Evolutionary conservation across 2,888 invertebrate genomes (phyloP).

Genomic region (Drosophila trichaetosa): DNA sequence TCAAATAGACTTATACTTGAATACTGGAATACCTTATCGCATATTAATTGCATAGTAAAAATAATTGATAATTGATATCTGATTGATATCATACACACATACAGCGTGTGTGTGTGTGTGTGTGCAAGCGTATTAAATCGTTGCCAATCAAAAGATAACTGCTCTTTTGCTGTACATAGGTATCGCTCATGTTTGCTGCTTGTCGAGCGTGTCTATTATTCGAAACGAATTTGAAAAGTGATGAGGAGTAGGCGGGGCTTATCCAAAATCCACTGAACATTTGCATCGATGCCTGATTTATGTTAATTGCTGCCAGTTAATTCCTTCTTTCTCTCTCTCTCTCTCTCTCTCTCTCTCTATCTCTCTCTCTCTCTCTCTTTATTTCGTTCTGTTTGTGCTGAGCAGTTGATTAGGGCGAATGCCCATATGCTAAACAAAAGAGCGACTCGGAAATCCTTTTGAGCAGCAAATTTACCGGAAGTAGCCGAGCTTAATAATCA

Average conservation of each 20-base stretch:
- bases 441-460: conserved; percentile 51
- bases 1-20: not conserved
- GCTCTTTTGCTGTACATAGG: not conserved
- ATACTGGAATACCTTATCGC: not conserved
- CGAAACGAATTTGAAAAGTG: not conserved
- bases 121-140: not conserved
- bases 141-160: conserved; percentile 1
- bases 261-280: not conserved
- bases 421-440: conserved; percentile 25
- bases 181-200: not conserved
- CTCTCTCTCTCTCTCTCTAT: not conserved
- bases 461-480: conserved; percentile 24
- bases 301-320: not conserved
- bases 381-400: not conserved
- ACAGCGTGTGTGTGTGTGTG: not conserved
- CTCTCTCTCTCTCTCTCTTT: not conserved
- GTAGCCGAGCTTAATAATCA: conserved; percentile 37
- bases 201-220: not conserved
- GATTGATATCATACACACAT: not conserved
- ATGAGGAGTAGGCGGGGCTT: not conserved
- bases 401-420: conserved; percentile 4
- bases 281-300: conserved; percentile 2
- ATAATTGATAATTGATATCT: conserved; percentile 1
- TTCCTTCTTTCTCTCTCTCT: not conserved
- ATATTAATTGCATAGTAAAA: not conserved